Base-by-base conservation (phyloP, 2,888 invertebrate species). In the Sycophila texana region DNA sequence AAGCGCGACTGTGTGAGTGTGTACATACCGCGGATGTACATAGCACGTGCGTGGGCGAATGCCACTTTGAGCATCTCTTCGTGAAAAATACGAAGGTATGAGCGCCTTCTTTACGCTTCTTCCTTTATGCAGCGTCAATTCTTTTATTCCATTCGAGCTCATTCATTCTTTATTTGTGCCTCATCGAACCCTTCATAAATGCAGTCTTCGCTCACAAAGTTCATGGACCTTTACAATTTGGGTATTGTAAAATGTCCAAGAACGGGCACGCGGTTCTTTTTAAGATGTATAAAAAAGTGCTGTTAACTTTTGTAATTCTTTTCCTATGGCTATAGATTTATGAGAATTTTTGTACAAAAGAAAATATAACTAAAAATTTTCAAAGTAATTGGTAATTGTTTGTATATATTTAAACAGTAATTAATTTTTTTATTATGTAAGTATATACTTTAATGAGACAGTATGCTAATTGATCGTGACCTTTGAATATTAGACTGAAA, bases 41-140 rank as follows among this genome's bases (percentile, higher is more conserved):
- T 1, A 30, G 1, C 1, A 4, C 63, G 39, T 12, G 66, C 74
- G 74, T 74, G 66, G 74, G 66, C 55, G 61, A 72, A 51, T 55
- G 47, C 47, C 58, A 49, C 58, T 70, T 58, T 18, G 20, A 58
- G 18, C 2, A 10, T 30, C 16, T 47, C 58, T n/a, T n/a, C n/a
- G 18, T 10, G 55, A 22, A 47, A 55, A 65, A 74, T 65, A 74
- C 22, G 20, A 63, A n/a, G 22, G 4, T 13, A 53, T 53, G 16
- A 26, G 4, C 39, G 16, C 55, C 10, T 4, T 20, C 30, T 1
- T 30, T n/a, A 13, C 12, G 5, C 20, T 26, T 2, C 16, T 22
- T 16, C 14, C 4, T 16, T 7, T 39, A 39, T 5, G 13, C 13
- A 10, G 22, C 2, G 39, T 22, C 16, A 39, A 39, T 65, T 47